phyloP scores from a whole-genome alignment of 2,113 vertebrate genomes.

The Dicerorhinus sumatrensis region DNA sequence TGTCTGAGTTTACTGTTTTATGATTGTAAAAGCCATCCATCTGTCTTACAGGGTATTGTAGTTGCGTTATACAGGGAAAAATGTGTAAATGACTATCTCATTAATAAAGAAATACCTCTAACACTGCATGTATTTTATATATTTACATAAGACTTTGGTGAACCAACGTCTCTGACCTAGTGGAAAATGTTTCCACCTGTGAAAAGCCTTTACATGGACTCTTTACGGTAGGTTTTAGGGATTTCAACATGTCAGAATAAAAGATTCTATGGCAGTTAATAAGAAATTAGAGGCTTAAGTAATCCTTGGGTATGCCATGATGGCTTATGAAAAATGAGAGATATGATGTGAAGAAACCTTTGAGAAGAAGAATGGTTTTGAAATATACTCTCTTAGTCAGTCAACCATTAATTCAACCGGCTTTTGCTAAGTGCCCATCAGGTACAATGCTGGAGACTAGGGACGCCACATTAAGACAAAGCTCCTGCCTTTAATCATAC shows the following conservation, averaged over 20 bases:
- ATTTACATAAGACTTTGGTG: not conserved
- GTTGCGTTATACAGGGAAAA: not conserved
- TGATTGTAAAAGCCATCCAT: not conserved
- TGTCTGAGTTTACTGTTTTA: conserved; percentile 21
- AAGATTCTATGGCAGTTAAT: not conserved
- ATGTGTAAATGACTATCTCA: not conserved
- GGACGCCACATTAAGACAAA: not conserved
- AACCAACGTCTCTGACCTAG: not conserved
- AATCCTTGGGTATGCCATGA: not conserved
- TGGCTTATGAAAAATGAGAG: not conserved
- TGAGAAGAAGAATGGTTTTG: conserved; percentile 3
- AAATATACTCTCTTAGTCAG: not conserved
- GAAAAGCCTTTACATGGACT: not conserved
- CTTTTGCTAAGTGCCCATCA: not conserved
- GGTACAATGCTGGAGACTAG: not conserved
- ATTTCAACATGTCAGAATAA: not conserved
- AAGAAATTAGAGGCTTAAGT: not conserved
- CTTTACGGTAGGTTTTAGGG: not conserved
- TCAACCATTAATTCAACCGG: not conserved
- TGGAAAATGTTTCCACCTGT: not conserved
- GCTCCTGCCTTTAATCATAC: not conserved
- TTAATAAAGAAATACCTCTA: not conserved
- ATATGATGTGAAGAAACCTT: not conserved
- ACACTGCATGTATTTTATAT: not conserved
- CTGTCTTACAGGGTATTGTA: not conserved